A percentile compares a stretch with the other conserved stretches of the same genome.
Evolutionary conservation across 2,113 vertebrate species (phyloP).

Genomic region (Orientallactaga bullata): DNA sequence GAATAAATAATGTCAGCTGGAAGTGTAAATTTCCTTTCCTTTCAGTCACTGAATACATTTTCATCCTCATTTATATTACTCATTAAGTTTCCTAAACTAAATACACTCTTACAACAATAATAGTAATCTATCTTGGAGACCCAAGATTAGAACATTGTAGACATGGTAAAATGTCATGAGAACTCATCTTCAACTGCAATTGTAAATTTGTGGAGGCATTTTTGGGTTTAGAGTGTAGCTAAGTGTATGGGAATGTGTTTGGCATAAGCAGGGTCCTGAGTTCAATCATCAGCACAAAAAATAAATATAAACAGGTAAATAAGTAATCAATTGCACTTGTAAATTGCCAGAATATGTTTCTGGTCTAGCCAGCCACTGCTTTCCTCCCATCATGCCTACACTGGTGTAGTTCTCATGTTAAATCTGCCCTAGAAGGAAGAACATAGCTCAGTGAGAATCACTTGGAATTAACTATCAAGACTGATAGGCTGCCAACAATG

Average conservation of each 20-base stretch:
- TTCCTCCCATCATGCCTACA: too few species aligned
- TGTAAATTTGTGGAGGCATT: not conserved
- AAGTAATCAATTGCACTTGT: not conserved
- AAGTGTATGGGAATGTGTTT: not conserved
- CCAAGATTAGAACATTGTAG: not conserved
- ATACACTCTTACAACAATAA: not conserved
- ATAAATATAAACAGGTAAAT: too few species aligned
- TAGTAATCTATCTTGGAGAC: not conserved
- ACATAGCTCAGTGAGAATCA: not conserved
- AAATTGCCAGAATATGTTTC: not conserved
- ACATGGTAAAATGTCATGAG: not conserved
- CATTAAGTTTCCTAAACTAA: not conserved
- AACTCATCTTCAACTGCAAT: not conserved
- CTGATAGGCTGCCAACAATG: not conserved
- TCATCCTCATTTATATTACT: not conserved
- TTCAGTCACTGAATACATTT: not conserved
- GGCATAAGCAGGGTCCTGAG: rapidly evolving
- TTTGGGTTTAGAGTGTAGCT: not conserved
- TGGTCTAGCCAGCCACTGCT: not conserved
- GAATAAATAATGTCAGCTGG: not conserved
- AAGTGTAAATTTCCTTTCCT: not conserved
- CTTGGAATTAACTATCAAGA: not conserved
- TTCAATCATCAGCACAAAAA: not conserved
- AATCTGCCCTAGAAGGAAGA: not conserved
- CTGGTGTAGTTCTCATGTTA: not conserved